Conservation (phyloP, 2,888 invertebrate genomes). For the Diachrysia chrysitis region DNA sequence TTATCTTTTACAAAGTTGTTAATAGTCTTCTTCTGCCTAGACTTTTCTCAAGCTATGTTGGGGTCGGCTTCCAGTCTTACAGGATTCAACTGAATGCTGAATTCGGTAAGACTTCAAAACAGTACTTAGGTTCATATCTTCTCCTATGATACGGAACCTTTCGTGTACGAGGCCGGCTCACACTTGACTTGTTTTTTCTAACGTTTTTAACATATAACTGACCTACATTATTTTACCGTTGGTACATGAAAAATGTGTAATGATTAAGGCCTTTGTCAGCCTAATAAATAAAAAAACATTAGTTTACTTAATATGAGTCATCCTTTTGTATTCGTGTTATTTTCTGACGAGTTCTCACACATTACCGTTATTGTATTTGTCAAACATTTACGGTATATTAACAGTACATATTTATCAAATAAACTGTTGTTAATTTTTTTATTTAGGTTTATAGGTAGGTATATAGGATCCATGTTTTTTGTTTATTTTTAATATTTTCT, state of each 20-base stretch:
- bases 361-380: neutral
- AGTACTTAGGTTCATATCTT: too few species aligned
- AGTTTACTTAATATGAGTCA: neutral
- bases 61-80: too few species aligned
- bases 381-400: neutral
- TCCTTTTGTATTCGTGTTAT: neutral
- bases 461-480: too few species aligned
- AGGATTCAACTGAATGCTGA: too few species aligned
- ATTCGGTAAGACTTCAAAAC: too few species aligned
- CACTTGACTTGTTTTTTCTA: too few species aligned
- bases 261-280: constrained; percentile 11
- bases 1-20: too few species aligned
- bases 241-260: neutral
- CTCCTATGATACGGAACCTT: too few species aligned
- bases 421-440: neutral
- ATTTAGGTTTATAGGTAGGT: too few species aligned
- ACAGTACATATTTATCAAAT: neutral
- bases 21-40: too few species aligned
- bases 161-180: too few species aligned
- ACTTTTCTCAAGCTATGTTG: too few species aligned
- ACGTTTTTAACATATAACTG: neutral
- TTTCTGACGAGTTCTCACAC: neutral
- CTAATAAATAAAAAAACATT: neutral
- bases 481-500: neutral
- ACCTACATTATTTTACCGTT: constrained; percentile 13